A percentile compares a stretch with the other conserved stretches of the same genome.
These are phyloP conservation scores for Heliconius ismenius DNA, from an alignment of 2,888 invertebrate genomes.

Conservation along the genomic window DNA sequence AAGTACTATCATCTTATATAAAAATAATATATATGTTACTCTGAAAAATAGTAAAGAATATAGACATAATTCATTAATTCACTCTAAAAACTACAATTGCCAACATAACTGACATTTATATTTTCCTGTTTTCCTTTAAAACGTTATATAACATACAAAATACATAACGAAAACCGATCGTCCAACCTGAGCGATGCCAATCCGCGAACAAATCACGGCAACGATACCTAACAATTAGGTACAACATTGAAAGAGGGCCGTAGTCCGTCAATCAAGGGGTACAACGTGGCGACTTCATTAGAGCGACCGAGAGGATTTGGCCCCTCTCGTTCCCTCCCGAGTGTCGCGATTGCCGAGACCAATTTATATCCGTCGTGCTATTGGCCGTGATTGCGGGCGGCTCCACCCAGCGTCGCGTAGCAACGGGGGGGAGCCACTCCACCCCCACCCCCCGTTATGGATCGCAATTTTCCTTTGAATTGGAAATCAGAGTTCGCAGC, in stretches of 20 bases:
- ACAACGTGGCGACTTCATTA: conserved; percentile 78
- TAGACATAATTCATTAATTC: background rate
- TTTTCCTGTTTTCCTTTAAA: background rate
- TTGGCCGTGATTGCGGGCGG: conserved; percentile 82
- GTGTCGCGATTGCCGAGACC: conserved; percentile 76
- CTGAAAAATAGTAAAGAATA: background rate
- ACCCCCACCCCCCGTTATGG: conserved; percentile 74
- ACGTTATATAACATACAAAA: background rate
- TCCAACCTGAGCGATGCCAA: conserved; percentile 17
- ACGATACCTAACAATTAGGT: conserved; percentile 68
- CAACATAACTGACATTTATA: background rate
- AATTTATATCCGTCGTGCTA: conserved; percentile 83
- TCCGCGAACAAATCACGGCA: conserved; percentile 52
- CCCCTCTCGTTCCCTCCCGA: conserved; percentile 65
- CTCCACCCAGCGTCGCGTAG: conserved; percentile 85
- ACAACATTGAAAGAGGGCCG: conserved; percentile 73
- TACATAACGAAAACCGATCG: conserved; percentile 8
- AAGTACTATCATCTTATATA: no score
- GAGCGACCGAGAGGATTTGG: conserved; percentile 59
- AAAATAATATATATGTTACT: background rate
- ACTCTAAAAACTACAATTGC: background rate
- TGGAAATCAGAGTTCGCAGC: conserved; percentile 81
- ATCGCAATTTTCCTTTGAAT: conserved; percentile 83
- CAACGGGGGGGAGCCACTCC: conserved; percentile 76
- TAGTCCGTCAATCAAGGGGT: conserved; percentile 77